These are phyloP conservation scores for Drosophila infuscata DNA, from an alignment of 2,888 invertebrate genomes.

Conservation along the genomic window DNA sequence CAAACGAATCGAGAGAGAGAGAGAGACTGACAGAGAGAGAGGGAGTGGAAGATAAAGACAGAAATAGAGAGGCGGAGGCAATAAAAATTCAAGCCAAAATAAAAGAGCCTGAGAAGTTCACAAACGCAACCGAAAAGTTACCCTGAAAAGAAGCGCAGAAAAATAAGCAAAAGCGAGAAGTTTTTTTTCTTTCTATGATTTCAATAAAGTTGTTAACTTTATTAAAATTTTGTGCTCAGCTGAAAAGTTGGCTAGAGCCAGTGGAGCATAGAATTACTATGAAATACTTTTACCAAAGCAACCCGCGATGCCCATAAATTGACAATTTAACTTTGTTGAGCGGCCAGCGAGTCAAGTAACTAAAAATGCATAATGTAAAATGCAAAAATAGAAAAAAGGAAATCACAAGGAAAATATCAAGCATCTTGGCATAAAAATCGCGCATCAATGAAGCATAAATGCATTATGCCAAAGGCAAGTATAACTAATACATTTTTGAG, in stretches of 20 bases:
- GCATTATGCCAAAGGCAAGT: constrained; percentile 67
- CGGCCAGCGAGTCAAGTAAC: constrained; percentile 48
- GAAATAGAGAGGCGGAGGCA: constrained; percentile 31
- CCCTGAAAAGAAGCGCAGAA: constrained; percentile 30
- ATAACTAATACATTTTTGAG: constrained; percentile 72
- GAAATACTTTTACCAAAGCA: constrained; percentile 74
- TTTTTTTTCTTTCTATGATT: constrained; percentile 67
- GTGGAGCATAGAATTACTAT: constrained; percentile 78
- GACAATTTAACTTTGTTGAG: constrained; percentile 75
- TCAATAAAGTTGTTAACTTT: constrained; percentile 80
- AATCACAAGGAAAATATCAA: constrained; percentile 36
- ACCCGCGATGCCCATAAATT: constrained; percentile 73
- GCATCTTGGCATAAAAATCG: constrained; percentile 57
- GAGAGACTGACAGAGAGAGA: not conserved
- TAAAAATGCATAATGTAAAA: constrained; percentile 33
- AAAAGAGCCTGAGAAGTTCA: constrained; percentile 52
- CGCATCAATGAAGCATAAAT: constrained; percentile 77
- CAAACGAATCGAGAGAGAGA: constrained; percentile 15
- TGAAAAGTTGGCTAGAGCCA: constrained; percentile 73
- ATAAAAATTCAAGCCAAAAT: constrained; percentile 53
- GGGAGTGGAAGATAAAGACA: constrained; percentile 3
- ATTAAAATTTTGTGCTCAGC: constrained; percentile 76
- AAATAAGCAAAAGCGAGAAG: constrained; percentile 18
- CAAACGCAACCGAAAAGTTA: constrained; percentile 65
- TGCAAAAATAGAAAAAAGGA: constrained; percentile 4